Base-by-base conservation (phyloP, 1,140 invertebrate species). In the Leptinotarsa undecemlineata region DNA sequence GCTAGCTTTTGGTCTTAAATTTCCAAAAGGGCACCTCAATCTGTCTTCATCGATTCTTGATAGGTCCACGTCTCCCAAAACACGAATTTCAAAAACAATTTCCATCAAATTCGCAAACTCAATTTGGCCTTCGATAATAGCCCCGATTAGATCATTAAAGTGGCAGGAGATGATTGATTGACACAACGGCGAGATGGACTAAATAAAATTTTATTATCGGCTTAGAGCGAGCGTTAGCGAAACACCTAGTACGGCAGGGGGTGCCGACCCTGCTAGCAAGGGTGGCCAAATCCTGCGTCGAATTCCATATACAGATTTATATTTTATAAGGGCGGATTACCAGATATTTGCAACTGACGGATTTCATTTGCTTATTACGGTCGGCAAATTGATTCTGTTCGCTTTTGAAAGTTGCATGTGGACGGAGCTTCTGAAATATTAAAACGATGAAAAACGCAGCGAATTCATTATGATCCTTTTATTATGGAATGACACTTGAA, bases 201-300 rank as follows among this genome's bases (percentile, higher is more conserved):
- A 79, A 80, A 78, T 78, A 78, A 78, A 80, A 80, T 80, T 80
- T 78, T 78, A 80, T 80, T 78, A 80, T 80, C 77, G 75, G 77
- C 79, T 80, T 80, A 80, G 72, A 72, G 71, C 61, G 74, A 62
- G 76, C 76, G 78, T 79, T 77, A 79, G 75, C 74, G 68, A 72
- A 76, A 78, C 77, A 77, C 79, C 75, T 75, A 77, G 72, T 48
- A 57, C 78, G 64, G 62, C 64, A 67, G 71, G 62, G 72, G 75
- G 74, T 71, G 68, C 67, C 48, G 33, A 63, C 48, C 79, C 79
- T 70, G 79, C 79, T 78, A 75, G 67, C 77, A 78, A 73, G 70
- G 70, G 73, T 73, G 74, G 77, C 79, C 73, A 77, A 80, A 78
- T 80, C 79, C 79, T 6, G 51, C 75, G 74, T 78, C 79, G 73